phyloP scores from a whole-genome alignment of 2,113 vertebrate species.

The Phyllopteryx taeniolatus region DNA sequence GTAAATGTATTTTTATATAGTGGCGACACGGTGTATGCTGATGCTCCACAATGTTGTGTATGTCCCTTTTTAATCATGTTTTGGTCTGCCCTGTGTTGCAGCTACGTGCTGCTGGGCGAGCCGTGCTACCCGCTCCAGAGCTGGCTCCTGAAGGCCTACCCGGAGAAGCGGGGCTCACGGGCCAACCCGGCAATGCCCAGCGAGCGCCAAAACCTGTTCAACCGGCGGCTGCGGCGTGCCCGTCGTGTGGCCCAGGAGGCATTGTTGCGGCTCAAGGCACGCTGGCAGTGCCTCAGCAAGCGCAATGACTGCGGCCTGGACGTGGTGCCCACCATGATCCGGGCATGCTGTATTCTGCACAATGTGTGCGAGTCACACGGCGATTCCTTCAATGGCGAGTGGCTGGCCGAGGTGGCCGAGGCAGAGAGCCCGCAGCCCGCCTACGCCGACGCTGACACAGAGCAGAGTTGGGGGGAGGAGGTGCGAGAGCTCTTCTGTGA shows the following conservation, averaged over 20 bases:
- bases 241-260: conserved; percentile 40
- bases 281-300: conserved; percentile 74
- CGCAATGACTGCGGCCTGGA: conserved; percentile 71
- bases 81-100: conserved; percentile 12
- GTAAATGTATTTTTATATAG: too few species aligned
- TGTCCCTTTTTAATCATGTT: background rate
- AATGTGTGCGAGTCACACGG: conserved; percentile 74
- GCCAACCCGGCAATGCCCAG: background rate
- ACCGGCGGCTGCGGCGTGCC: conserved; percentile 52
- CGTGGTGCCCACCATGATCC: conserved; percentile 69
- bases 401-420: conserved; percentile 61
- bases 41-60: background rate
- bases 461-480: conserved; percentile 66
- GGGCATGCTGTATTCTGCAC: conserved; percentile 73
- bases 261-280: conserved; percentile 65
- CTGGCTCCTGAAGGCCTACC: conserved; percentile 73
- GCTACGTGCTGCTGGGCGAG: conserved; percentile 70
- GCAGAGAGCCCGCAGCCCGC: conserved; percentile 66
- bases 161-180: conserved; percentile 33
- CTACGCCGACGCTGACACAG: conserved; percentile 42
- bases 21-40: too few species aligned
- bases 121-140: conserved; percentile 71
- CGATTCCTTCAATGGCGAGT: conserved; percentile 62
- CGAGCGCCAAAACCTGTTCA: conserved; percentile 58
- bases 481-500: conserved; percentile 75